These are phyloP conservation scores for Trinectes maculatus DNA, from an alignment of 2,113 vertebrate species.

Conservation along the genomic window DNA sequence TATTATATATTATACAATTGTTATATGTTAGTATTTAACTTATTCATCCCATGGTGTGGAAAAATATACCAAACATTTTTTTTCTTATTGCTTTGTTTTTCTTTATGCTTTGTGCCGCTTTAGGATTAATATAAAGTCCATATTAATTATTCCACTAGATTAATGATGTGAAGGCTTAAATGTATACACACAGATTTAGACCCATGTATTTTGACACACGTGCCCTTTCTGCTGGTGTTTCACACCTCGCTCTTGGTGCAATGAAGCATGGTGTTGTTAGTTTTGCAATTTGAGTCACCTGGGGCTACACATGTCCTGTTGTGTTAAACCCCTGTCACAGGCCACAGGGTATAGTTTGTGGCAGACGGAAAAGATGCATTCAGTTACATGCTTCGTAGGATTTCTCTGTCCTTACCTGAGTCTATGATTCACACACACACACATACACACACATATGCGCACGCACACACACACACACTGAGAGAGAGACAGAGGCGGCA, in stretches of 20 bases:
- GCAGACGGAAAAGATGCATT: constrained; percentile 65
- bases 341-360: constrained; percentile 46
- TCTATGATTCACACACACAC: not conserved
- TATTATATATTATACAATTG: too few relatives aligned
- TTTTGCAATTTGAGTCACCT: constrained; percentile 74
- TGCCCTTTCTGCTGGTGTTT: constrained; percentile 51
- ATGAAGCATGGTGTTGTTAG: constrained; percentile 72
- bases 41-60: too few relatives aligned
- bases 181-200: constrained; percentile 29
- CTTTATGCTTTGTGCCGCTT: constrained; percentile 32
- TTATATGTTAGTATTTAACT: too few relatives aligned
- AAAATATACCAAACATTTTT: not conserved
- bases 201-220: constrained; percentile 32
- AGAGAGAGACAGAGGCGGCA: not conserved
- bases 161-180: constrained; percentile 33
- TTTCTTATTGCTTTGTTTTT: not conserved
- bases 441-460: not conserved
- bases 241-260: constrained; percentile 56
- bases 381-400: not conserved
- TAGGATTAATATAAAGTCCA: constrained; percentile 28
- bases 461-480: not conserved
- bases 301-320: constrained; percentile 72
- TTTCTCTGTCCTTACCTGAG: constrained; percentile 29
- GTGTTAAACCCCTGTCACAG: constrained; percentile 66
- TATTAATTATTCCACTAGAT: constrained; percentile 25